Percentiles rank a stretch among this genome's conserved stretches.
Conservation (phyloP, 2,113 vertebrate species). For the Physeter macrocephalus region DNA sequence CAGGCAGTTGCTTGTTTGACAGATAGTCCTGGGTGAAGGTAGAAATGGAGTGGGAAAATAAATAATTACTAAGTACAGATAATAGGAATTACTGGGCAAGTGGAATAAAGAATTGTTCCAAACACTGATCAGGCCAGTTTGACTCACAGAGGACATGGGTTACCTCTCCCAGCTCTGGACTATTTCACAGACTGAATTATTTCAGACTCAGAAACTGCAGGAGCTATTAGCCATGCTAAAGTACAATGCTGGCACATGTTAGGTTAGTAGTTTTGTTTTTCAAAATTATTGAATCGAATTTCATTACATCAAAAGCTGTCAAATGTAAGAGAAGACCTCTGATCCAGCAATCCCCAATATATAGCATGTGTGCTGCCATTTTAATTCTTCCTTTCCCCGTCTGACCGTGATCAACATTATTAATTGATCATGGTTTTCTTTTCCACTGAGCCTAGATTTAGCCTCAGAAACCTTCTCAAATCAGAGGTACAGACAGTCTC, state of each 20-base stretch:
- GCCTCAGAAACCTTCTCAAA: neutral
- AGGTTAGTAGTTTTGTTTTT: neutral
- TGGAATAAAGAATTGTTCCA: neutral
- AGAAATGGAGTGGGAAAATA: conserved; percentile 43
- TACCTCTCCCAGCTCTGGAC: neutral
- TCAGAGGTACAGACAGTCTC: neutral
- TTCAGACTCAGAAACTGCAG: conserved; percentile 2
- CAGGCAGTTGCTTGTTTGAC: conserved; percentile 37
- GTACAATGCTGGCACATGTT: neutral
- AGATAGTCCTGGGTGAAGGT: neutral
- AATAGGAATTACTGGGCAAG: neutral
- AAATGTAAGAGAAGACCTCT: neutral
- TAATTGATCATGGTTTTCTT: neutral
- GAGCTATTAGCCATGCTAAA: neutral
- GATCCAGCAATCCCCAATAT: neutral
- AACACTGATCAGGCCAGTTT: neutral
- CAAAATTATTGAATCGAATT: neutral
- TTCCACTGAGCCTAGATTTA: neutral
- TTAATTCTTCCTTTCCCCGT: neutral
- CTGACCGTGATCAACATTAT: neutral
- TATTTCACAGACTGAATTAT: neutral
- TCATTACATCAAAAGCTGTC: neutral
- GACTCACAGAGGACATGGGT: neutral
- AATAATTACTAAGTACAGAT: conserved; percentile 1
- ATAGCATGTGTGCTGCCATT: neutral